phyloP scores from a whole-genome alignment of 1,140 invertebrate genomes.

The Pemphigus obesinymphae region DNA sequence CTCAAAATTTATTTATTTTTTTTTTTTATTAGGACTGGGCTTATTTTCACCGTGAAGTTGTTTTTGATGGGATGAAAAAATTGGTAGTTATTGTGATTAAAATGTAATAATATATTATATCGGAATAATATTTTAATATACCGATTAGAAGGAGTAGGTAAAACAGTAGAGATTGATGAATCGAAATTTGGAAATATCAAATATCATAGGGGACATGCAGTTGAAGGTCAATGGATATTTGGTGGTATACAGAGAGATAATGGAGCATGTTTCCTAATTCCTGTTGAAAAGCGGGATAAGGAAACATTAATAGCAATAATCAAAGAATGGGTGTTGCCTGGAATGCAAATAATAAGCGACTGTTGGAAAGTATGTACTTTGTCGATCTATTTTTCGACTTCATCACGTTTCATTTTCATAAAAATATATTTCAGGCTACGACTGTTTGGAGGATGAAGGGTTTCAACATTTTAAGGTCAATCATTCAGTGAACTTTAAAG shows the following conservation, averaged over 20 bases:
- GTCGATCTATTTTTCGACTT: background rate
- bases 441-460: constrained; percentile 32
- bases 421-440: background rate
- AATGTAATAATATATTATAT: background rate
- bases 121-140: background rate
- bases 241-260: background rate
- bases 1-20: no score
- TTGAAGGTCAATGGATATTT: background rate
- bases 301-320: background rate
- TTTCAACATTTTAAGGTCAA: constrained; percentile 46
- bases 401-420: background rate
- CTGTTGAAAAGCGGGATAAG: background rate
- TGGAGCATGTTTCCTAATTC: background rate
- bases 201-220: background rate
- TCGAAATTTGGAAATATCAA: background rate
- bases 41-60: background rate
- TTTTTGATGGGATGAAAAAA: background rate
- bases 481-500: constrained; percentile 43
- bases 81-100: background rate
- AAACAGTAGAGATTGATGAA: no score
- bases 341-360: background rate
- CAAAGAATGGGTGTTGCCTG: background rate
- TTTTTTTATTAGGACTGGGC: no score
- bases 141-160: background rate
- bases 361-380: background rate